These are phyloP conservation scores for Micoletzkya japonica DNA, from an alignment of 2,888 invertebrate genomes.

Conservation along the genomic window DNA sequence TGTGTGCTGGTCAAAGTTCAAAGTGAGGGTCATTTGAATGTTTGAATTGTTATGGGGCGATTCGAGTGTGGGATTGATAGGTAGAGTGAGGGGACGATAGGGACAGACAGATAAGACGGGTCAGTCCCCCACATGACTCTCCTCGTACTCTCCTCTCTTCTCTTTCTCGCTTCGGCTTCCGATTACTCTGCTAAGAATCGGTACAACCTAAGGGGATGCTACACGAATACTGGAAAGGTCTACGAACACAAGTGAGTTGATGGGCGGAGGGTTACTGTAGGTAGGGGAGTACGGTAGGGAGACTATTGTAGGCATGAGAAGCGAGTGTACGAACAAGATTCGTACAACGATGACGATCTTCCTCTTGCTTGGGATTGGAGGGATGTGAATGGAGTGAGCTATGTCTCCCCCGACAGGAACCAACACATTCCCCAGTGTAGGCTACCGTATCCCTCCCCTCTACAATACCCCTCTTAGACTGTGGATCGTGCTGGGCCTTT, in stretches of 20 bases:
- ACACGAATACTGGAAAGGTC: constrained; percentile 43
- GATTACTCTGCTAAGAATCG: too few relatives aligned
- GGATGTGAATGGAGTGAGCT: constrained; percentile 66
- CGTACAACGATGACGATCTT: constrained; percentile 51
- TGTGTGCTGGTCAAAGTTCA: too few relatives aligned
- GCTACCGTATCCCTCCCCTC: constrained; percentile 1
- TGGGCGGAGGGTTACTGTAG: neutral
- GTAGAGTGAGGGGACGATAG: too few relatives aligned
- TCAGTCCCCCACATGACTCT: too few relatives aligned
- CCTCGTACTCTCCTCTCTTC: too few relatives aligned
- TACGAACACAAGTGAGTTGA: constrained; percentile 45
- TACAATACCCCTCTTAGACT: constrained; percentile 61
- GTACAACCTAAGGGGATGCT: constrained; percentile 55
- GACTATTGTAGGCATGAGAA: constrained; percentile 38
- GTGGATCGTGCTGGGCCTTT: constrained; percentile 69
- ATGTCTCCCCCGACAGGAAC: constrained; percentile 66
- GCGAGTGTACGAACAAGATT: constrained; percentile 53
- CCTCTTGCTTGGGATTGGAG: constrained; percentile 67
- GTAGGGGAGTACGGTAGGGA: neutral
- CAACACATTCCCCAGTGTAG: constrained; percentile 67
- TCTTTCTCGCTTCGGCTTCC: too few relatives aligned
- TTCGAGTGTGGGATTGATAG: too few relatives aligned
- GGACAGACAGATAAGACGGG: too few relatives aligned
- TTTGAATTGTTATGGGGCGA: too few relatives aligned
- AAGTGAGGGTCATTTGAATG: too few relatives aligned